Evolutionary conservation across 53 echinoderm and acorn worm genomes (phyloP), one percentile per base, ranked within the genome.

Genomic region (Echinometra lucunter): DNA sequence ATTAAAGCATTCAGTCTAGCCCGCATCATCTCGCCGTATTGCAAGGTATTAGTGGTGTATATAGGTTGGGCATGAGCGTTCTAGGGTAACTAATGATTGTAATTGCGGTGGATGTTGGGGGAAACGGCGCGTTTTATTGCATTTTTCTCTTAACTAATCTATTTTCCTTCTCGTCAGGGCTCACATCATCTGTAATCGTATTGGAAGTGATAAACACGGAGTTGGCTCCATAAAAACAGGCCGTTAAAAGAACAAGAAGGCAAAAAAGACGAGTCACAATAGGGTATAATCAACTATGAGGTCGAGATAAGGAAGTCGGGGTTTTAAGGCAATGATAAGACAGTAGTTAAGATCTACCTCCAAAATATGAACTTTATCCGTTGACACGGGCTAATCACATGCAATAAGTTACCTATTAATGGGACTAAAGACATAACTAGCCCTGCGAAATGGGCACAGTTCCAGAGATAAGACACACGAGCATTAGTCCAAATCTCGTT

Each of bases 361-460:
- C 34, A 94, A 94, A 83, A 94, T 82, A 94, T 94, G 94, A 94
- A 94, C 94, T 94, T 94, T 94, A 94, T 94, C 94, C 82, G 82
- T 58, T 66, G 82, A 82, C 55, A 28, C 47, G 45, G 37, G 94
- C 94, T 94, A 94, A 94, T 94, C 94, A 58, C 75, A 9, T 60
- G 85, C 38, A 94, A 94, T 94, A 94, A 58, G 85, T 94, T 83
- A 94, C 94, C 66, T 83, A 94, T 94, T 94, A 63, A 37, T 83
- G 66, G 85, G 56, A 94, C 58, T 66, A 44, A 83, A n/a, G 40
- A 37, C 38, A 58, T 82, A 40, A 27, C 40, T 94, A 94, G 74
- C 78, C 75, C 57, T 92, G 92, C 57, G 78, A 78, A 66, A 69
- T 91, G 45, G 91, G 91, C 91, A 63, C 91, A 27, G 42, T 66